Evolutionary conservation across 2,888 invertebrate genomes (phyloP).

Genomic region (Glyphotaelius pellucidus): DNA sequence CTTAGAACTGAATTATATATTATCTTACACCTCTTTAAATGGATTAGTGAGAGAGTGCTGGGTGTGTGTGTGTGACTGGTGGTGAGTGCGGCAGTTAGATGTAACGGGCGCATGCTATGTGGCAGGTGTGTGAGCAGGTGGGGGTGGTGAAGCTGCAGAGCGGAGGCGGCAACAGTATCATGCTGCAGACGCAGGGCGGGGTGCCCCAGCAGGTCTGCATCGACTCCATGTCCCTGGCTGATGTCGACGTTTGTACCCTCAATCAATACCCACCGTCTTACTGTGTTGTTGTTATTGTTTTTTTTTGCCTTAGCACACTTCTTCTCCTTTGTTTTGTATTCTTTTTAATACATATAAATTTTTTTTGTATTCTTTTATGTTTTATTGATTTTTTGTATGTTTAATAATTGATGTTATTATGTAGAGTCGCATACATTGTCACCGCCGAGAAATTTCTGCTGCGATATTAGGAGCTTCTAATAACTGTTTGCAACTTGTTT

Average conservation of each 20-base stretch:
- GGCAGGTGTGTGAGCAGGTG: slow-evolving; percentile 63
- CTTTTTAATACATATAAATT: not conserved
- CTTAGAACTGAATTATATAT: too few species aligned
- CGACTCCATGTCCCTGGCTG: slow-evolving; percentile 85
- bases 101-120: slow-evolving; percentile 23
- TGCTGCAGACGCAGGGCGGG: slow-evolving; percentile 59
- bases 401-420: not conserved
- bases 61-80: not conserved
- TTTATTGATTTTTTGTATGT: not conserved
- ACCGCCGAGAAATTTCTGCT: not conserved
- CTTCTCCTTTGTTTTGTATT: slow-evolving; percentile 61
- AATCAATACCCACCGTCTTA: slow-evolving; percentile 36
- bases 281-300: slow-evolving; percentile 9
- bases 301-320: slow-evolving; percentile 52
- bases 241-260: slow-evolving; percentile 83
- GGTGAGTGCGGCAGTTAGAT: not conserved
- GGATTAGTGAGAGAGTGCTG: too few species aligned
- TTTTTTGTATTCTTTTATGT: too few species aligned
- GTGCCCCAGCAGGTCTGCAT: slow-evolving; percentile 83
- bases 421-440: not conserved
- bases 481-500: too few species aligned
- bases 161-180: slow-evolving; percentile 64
- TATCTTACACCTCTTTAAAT: not conserved
- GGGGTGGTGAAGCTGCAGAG: slow-evolving; percentile 74
- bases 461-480: not conserved